Percentiles rank a stretch among this genome's conserved stretches.
Conservation (phyloP, 2,797 vertebrate species). For the Enteromius thamalakanensis region DNA sequence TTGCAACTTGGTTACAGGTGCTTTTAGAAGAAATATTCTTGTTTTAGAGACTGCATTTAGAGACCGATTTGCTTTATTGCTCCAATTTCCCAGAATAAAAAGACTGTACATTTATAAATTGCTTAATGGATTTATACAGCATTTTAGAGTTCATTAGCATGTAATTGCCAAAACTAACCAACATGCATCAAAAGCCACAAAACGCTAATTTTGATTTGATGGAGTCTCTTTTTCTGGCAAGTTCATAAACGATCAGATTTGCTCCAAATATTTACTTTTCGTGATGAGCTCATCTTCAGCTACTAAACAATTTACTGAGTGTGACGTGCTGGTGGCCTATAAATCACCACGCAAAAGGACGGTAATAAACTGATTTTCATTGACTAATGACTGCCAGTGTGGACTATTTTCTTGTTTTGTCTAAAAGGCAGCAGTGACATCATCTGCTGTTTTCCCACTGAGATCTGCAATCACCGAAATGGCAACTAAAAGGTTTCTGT, state of each 20-base stretch:
- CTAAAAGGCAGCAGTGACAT: slow-evolving; percentile 78
- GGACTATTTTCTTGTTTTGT: slow-evolving; percentile 72
- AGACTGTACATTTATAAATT: neutral
- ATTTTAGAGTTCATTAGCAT: slow-evolving; percentile 17
- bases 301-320: slow-evolving; percentile 69
- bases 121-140: slow-evolving; percentile 11
- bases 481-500: slow-evolving; percentile 54
- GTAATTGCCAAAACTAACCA: neutral
- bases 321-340: slow-evolving; percentile 52
- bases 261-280: slow-evolving; percentile 69
- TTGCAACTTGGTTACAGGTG: neutral
- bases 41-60: neutral
- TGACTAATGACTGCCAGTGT: slow-evolving; percentile 73
- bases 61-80: neutral
- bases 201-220: slow-evolving; percentile 5
- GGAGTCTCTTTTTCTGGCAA: neutral
- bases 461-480: slow-evolving; percentile 59
- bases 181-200: slow-evolving; percentile 6
- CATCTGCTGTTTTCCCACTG: slow-evolving; percentile 76
- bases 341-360: slow-evolving; percentile 78
- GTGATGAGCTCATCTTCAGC: slow-evolving; percentile 63
- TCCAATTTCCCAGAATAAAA: slow-evolving; percentile 5
- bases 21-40: neutral
- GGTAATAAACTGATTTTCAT: slow-evolving; percentile 75
- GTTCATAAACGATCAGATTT: slow-evolving; percentile 21